Percentiles rank a stretch among this genome's conserved stretches.
phyloP scores from a whole-genome alignment of 2,113 vertebrate species.

The Pleuronectes platessa region DNA sequence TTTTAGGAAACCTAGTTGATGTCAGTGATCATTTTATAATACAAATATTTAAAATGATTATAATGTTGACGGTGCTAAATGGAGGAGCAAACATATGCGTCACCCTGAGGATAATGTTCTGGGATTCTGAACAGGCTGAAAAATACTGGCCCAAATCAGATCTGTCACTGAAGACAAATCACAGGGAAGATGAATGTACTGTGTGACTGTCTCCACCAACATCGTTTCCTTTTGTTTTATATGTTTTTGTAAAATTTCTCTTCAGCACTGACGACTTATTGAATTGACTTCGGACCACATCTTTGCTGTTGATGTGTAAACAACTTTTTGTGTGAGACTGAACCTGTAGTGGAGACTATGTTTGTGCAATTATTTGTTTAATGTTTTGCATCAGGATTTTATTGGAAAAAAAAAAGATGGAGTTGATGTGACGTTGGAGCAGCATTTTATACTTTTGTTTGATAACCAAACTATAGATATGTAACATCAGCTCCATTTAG shows the following conservation, averaged over 20 bases:
- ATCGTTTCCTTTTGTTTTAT: conserved; percentile 12
- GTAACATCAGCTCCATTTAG: not conserved
- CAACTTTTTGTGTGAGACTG: conserved; percentile 22
- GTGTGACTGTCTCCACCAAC: conserved; percentile 17
- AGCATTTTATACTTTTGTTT: not conserved
- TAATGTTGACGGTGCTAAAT: too few species aligned
- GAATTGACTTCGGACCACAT: conserved; percentile 8
- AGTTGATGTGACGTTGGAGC: not conserved
- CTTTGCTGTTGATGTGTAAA: conserved; percentile 20
- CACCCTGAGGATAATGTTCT: not conserved
- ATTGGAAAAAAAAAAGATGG: not conserved
- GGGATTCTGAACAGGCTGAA: conserved; percentile 29
- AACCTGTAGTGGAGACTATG: not conserved
- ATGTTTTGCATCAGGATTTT: not conserved
- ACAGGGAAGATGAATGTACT: conserved; percentile 45
- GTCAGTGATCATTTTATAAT: too few species aligned
- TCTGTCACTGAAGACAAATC: not conserved
- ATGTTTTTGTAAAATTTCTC: conserved; percentile 18
- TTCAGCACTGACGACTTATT: not conserved
- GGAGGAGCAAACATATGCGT: not conserved
- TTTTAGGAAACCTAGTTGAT: not conserved
- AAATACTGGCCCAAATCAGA: conserved; percentile 9
- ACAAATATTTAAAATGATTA: too few species aligned
- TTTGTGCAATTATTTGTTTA: not conserved
- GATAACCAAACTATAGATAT: not conserved